These are phyloP conservation scores for Holothuria scabra DNA, from an alignment of 53 echinoderm and acorn worm species.

Conservation along the genomic window DNA sequence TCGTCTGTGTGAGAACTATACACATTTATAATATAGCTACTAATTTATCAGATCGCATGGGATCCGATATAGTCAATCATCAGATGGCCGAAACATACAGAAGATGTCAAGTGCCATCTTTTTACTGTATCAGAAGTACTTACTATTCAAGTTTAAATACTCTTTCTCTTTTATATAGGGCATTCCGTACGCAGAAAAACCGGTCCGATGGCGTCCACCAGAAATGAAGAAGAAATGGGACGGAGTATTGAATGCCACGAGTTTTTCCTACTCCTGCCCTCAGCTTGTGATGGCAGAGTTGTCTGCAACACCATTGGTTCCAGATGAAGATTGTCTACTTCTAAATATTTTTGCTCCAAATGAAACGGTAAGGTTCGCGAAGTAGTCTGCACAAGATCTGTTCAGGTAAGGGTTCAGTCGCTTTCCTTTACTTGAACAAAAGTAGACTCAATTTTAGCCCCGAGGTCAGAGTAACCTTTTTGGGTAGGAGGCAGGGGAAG, in stretches of 20 bases:
- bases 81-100: too few species aligned
- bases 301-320: neutral
- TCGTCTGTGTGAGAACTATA: too few species aligned
- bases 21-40: too few species aligned
- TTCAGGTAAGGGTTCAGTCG: too few species aligned
- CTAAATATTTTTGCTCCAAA: conserved; percentile 65
- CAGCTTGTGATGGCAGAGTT: neutral
- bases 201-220: conserved; percentile 34
- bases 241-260: conserved; percentile 8
- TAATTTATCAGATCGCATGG: too few species aligned
- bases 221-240: conserved; percentile 26
- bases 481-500: too few species aligned
- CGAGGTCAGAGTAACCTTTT: too few species aligned
- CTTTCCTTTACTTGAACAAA: too few species aligned
- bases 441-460: too few species aligned
- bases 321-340: conserved; percentile 63
- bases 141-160: neutral
- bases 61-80: too few species aligned
- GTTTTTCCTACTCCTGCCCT: neutral
- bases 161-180: neutral
- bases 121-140: neutral
- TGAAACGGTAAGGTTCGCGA: conserved; percentile 45
- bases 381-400: too few species aligned
- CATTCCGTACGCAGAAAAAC: conserved; percentile 24
- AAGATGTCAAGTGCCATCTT: too few species aligned